These are phyloP conservation scores for Heteronetta atricapilla DNA, from an alignment of 2,113 vertebrate genomes.

Conservation along the genomic window DNA sequence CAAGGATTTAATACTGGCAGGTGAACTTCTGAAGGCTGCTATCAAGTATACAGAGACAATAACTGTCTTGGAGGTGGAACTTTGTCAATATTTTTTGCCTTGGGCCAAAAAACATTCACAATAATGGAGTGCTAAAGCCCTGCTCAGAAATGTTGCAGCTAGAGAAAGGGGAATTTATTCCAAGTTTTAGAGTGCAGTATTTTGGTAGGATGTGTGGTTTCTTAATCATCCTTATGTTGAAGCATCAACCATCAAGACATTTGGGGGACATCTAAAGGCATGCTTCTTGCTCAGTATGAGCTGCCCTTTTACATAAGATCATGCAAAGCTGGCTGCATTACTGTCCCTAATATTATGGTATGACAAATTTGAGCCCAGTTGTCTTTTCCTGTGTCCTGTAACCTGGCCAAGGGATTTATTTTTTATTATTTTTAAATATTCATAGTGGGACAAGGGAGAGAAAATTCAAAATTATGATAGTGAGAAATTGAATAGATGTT, in stretches of 20 bases:
- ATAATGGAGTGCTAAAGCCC: conserved; percentile 72
- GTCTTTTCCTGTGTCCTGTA: background rate
- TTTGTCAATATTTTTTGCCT: conserved; percentile 82
- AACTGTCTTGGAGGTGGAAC: conserved; percentile 77
- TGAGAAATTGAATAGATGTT: conserved; percentile 33
- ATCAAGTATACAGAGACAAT: conserved; percentile 81
- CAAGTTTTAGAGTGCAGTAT: conserved; percentile 27
- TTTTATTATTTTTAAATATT: background rate
- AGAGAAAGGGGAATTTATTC: conserved; percentile 69
- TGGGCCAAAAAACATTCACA: conserved; percentile 75
- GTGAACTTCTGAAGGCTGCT: conserved; percentile 79
- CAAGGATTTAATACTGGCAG: conserved; percentile 78
- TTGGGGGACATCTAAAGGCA: background rate
- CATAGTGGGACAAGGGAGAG: background rate
- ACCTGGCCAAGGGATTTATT: background rate
- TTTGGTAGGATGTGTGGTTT: conserved; percentile 50
- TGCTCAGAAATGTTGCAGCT: conserved; percentile 59
- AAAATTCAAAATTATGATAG: background rate
- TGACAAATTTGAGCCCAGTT: background rate
- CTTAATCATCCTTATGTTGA: conserved; percentile 61
- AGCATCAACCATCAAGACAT: conserved; percentile 33
- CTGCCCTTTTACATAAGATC: background rate
- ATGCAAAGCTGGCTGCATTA: background rate
- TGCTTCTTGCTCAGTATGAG: background rate
- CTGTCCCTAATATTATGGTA: background rate